Conservation (phyloP, 2,113 vertebrate species). For the Melanocharis versteri region DNA sequence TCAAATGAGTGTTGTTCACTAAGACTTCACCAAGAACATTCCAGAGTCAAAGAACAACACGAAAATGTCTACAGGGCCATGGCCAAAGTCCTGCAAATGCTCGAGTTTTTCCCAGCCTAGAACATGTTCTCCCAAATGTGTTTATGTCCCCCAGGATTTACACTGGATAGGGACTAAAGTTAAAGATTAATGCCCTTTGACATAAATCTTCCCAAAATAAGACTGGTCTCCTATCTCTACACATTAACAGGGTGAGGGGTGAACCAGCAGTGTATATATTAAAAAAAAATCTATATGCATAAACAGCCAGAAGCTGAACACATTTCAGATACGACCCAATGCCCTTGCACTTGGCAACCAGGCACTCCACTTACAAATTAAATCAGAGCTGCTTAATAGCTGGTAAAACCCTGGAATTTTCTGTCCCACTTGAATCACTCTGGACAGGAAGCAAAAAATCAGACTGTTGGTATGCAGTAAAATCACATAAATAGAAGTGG, state of each 20-base stretch:
- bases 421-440: not conserved
- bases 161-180: not conserved
- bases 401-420: not conserved
- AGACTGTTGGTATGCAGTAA: not conserved
- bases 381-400: not conserved
- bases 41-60: not conserved
- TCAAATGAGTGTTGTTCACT: not conserved
- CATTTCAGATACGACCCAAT: not conserved
- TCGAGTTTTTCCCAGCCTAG: not conserved
- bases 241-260: not conserved
- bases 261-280: not conserved
- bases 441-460: not conserved
- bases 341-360: not conserved
- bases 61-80: not conserved
- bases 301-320: not conserved
- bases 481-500: not conserved
- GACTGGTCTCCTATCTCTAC: not conserved
- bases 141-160: not conserved
- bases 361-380: not conserved
- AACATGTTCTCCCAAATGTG: not conserved
- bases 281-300: not conserved
- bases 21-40: not conserved
- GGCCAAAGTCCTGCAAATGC: not conserved
- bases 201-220: not conserved
- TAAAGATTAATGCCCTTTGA: not conserved